Evolutionary conservation across 1,140 invertebrate genomes (phyloP).

Genomic region (Mycetomoellerius zeteki): DNA sequence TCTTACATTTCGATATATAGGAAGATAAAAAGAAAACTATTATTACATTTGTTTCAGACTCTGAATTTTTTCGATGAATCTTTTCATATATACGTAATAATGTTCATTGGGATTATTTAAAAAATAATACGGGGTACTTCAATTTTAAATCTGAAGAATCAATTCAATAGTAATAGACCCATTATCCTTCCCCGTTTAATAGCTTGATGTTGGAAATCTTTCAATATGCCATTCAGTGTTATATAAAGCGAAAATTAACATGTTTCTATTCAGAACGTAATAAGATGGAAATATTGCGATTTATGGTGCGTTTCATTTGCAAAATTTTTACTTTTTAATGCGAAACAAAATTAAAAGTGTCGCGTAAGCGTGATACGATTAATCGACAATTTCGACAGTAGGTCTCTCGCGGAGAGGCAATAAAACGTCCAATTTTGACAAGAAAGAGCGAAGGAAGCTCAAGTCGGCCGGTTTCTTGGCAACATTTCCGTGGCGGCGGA

Average conservation of each 20-base stretch:
- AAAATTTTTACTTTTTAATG: neutral
- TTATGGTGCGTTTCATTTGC: neutral
- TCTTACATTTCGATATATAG: neutral
- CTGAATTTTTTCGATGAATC: neutral
- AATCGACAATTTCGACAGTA: neutral
- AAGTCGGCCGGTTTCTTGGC: constrained; percentile 18
- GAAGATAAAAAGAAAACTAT: neutral
- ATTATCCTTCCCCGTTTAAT: constrained; percentile 1
- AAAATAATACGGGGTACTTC: neutral
- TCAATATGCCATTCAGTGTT: neutral
- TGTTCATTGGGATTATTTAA: neutral
- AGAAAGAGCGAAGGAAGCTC: neutral
- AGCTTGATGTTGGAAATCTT: neutral
- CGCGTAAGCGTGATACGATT: neutral
- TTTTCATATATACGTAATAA: neutral
- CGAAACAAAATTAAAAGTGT: neutral
- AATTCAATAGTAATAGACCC: neutral
- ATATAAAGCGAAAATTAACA: neutral
- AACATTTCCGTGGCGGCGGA: neutral
- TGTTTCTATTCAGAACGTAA: neutral
- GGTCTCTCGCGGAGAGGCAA: neutral
- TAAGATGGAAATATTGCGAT: neutral
- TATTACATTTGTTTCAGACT: neutral
- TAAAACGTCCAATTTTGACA: neutral
- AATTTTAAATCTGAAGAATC: neutral